Evolutionary conservation across 2,113 vertebrate genomes (phyloP).

Genomic region (Anseranas semipalmata): DNA sequence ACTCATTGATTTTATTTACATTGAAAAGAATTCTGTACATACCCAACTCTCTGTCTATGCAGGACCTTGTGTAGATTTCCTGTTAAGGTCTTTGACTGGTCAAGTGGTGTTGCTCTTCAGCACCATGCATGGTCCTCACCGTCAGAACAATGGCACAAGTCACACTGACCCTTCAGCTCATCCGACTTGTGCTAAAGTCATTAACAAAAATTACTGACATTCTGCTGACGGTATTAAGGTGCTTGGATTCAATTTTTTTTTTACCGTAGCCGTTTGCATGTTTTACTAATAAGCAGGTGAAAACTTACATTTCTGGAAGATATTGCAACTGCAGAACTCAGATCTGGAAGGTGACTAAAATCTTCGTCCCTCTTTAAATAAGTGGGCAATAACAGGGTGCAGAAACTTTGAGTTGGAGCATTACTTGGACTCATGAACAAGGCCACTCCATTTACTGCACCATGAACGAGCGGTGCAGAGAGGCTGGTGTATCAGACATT

Average conservation of each 20-base stretch:
- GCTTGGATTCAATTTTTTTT: not conserved
- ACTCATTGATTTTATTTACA: not conserved
- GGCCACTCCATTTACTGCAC: not conserved
- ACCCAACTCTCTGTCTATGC: not conserved
- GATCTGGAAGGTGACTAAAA: not conserved
- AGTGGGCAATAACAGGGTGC: not conserved
- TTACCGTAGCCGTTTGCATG: not conserved
- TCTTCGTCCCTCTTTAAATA: not conserved
- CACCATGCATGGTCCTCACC: not conserved
- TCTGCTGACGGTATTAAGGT: not conserved
- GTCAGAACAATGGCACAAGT: not conserved
- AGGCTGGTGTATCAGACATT: not conserved
- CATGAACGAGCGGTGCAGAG: not conserved
- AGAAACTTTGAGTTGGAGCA: not conserved
- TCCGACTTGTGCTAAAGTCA: not conserved
- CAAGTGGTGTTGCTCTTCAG: not conserved
- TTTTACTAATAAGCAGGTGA: not conserved
- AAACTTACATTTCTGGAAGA: not conserved
- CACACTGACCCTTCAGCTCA: not conserved
- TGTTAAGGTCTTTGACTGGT: not conserved
- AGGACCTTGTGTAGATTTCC: not conserved
- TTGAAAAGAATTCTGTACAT: not conserved
- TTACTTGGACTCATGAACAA: not conserved
- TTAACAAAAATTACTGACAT: not conserved
- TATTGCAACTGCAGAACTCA: not conserved